Base-by-base conservation (phyloP, 2,113 vertebrate genomes). In the Spea multiplicata region DNA sequence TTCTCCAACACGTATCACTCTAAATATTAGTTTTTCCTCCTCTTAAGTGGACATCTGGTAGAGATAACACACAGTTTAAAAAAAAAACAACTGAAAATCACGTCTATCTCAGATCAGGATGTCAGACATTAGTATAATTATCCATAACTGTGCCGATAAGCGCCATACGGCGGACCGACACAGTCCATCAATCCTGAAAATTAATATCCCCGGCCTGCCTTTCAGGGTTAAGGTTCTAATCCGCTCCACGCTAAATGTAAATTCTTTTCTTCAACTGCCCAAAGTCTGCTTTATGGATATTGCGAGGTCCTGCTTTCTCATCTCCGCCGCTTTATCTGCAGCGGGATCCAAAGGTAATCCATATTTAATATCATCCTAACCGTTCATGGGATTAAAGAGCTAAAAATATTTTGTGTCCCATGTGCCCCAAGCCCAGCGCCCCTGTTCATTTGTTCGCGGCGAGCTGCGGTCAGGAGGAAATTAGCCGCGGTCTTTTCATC, bases 391-490 rank as follows among this genome's bases (percentile, higher is more conserved):
- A 90, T 86, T 87, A 87, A 79, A 66, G 13, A 79, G 84, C 86
- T 87, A 87, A 76, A 76, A 88, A 89, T 88, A 88, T 81, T 88
- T 79, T 69, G 69, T 83, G 88, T 88, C 85, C 87, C 82, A 74
- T 74, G 74, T 80, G 61, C 73, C 73, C 81, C 55, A 72, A 66
- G 76, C 70, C 71, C 77, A 78, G 17, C 64, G 74, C 81, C 80
- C 77, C 81, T 75, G 55, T 78, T 74, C 80, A 75, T 87, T 86
- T 82, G n/a, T 85, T 76, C 4, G 81, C 79, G 82, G 84, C 85
- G 84, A 45, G 49, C 80, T 13, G 84, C 84, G 83, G 87, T 86
- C 86, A 83, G 84, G 78, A 89, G 87, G 86, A 91, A 91, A 92
- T 83, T 83, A 84, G 81, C 86, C 81, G 53, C 86, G 84, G 74